phyloP scores from a whole-genome alignment of 1,140 invertebrate species.

The Drosophila takahashii region DNA sequence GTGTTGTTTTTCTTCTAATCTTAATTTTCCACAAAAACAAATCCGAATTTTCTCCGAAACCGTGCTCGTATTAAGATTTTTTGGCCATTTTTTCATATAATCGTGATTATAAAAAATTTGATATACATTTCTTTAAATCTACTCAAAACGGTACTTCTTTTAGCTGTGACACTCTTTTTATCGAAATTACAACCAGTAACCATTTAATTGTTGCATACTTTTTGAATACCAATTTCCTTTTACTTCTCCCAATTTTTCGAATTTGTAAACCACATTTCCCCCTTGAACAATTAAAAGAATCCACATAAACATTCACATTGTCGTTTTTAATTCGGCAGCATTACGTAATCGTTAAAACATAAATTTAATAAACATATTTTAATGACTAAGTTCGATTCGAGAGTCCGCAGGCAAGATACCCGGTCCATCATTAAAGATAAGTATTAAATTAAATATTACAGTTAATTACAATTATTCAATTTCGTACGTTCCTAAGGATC shows the following conservation, averaged over 20 bases:
- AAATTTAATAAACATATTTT: constrained; percentile 80
- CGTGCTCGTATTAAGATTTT: too few relatives aligned
- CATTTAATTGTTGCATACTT: too few relatives aligned
- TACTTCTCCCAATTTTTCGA: neutral
- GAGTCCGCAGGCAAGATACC: constrained; percentile 49
- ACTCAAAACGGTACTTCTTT: too few relatives aligned
- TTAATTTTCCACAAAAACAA: too few relatives aligned
- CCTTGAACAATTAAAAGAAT: neutral
- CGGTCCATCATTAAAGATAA: constrained; percentile 70
- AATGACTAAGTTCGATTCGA: constrained; percentile 79
- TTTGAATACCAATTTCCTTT: neutral
- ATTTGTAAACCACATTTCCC: neutral
- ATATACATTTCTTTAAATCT: too few relatives aligned
- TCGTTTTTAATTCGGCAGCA: constrained; percentile 71
- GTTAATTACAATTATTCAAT: constrained; percentile 80
- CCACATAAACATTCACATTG: constrained; percentile 49
- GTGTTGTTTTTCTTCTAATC: too few relatives aligned
- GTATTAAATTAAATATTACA: constrained; percentile 79
- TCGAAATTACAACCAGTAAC: too few relatives aligned
- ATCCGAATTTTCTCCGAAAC: too few relatives aligned
- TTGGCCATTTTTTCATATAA: too few relatives aligned
- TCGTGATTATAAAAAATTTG: too few relatives aligned
- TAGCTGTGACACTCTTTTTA: too few relatives aligned
- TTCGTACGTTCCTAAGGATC: constrained; percentile 72
- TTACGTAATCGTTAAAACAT: constrained; percentile 54